Evolutionary conservation across 2,113 vertebrate genomes (phyloP), one percentile per base, ranked within the genome.

Genomic region (Oncorhynchus gorbuscha): DNA sequence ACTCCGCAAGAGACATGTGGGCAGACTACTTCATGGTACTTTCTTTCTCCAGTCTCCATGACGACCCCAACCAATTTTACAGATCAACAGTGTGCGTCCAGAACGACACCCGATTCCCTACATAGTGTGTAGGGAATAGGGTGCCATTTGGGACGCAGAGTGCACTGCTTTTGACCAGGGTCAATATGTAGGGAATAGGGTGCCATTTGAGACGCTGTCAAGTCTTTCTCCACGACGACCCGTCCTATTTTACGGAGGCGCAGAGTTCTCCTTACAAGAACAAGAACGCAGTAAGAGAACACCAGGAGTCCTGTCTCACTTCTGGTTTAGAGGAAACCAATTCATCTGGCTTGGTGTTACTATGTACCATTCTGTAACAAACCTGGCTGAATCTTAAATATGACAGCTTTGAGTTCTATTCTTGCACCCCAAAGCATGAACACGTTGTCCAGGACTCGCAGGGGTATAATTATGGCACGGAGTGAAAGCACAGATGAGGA

Each of bases 1-100:
- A 95, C n/a, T 91, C 95, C 0, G 97, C 96, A 1, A 92, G 95
- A 18, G 94, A 96, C 73, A 94, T 95, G 89, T 97, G 96, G 96
- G 96, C 96, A 0, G 96, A 98, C 79, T 97, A 96, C 84, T 93
- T 97, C 68, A 84, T 97, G 95, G 97, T 98, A 83, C 79, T 95
- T 95, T 81, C 7, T 74, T 66, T 45, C 0, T 11, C 70, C 35
- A 12, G 68, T 55, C 51, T 55, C 14, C 51, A 55, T 16, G 16
- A 18, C 5, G 51, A 18, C 51, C 51, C 51, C 9, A 45, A 5
- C 16, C 16, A 18, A 1, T 18, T 55, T 18, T 55, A 55, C 51
- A 55, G 51, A 14, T 14, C 5, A 55, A 55, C 51, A 1, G 11
- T 1, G 3, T 16, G 4, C 0, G 0, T 16, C 13, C 49, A 13